Evolutionary conservation across 2,113 vertebrate species (phyloP), one percentile per base, ranked within the genome.

Genomic region (Lipotes vexillifer): DNA sequence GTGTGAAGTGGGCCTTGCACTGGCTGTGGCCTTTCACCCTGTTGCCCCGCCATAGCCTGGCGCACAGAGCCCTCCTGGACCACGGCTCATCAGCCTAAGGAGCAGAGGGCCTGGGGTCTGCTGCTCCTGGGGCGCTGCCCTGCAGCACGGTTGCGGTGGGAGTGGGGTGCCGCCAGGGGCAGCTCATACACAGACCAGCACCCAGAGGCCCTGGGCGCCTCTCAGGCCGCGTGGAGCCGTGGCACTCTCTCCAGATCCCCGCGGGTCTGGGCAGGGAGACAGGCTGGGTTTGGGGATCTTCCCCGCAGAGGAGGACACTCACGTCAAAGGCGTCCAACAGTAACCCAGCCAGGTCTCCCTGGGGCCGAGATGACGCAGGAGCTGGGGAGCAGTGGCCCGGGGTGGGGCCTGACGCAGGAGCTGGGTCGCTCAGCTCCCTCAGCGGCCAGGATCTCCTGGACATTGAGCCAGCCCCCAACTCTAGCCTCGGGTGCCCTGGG

Each of bases 31-130:
- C 49, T 20, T 29, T n/a, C 11, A 6, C 46, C 7, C 61, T 20
- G 0, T 46, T 6, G 1, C 7, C 41, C 41, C 6, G 9, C n/a
- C 33, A 12, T 1, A 1, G n/a, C 65, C 46, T 9, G 29, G 36
- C n/a, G 8, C 29, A 2, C 9, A 5, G 33, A 20, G n/a, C 23
- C n/a, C 20, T 33, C 69, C 68, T 14, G 21, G 59, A 14, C 31
- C 1, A 0, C 0, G 0, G 69, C 1, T 1, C 6, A 31, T 12
- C 0, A 52, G 33, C 38, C 4, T 0, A 8, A 6, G 15, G 7
- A 38, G 27, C 23, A 31, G 92, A 44, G 8, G 7, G 33, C 4
- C 12, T 2, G 8, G 8, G 63, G 5, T 6, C 44, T 0, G 7
- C 38, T 14, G 52, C 52, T 29, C 55, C 65, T 2, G 36, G 13